Evolutionary conservation across 1,140 invertebrate genomes (phyloP).

Genomic region (Alviniconcha marisindica): DNA sequence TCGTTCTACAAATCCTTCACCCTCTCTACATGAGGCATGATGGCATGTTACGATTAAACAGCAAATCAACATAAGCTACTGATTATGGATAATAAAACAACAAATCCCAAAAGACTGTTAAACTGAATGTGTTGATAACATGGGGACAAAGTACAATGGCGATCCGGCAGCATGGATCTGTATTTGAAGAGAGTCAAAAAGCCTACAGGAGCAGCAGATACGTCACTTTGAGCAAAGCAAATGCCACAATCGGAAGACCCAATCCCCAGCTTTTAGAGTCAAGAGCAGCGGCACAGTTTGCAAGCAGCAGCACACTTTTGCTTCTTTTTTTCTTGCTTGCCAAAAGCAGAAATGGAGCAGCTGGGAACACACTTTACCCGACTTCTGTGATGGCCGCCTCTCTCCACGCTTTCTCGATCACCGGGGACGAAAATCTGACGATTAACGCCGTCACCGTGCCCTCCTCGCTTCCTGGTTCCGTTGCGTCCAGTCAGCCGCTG

Average conservation of each 20-base stretch:
- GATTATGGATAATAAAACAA: no score
- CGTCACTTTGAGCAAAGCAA: neutral
- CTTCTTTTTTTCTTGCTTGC: no score
- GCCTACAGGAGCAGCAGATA: no score
- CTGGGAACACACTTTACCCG: conserved; percentile 23
- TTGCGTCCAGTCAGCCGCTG: neutral
- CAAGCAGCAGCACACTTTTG: neutral
- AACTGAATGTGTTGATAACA: no score
- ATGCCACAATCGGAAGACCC: conserved; percentile 1
- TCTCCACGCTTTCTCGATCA: neutral
- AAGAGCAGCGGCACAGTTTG: neutral
- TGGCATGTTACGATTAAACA: no score
- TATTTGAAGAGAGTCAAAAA: no score
- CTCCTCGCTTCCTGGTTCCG: neutral
- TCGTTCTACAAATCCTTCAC: no score
- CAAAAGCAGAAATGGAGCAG: conserved; percentile 9
- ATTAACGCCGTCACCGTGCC: neutral
- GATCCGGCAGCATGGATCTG: no score
- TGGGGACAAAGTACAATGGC: no score
- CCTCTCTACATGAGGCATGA: no score
- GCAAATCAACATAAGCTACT: no score
- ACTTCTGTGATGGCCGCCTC: neutral
- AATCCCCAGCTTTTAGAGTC: neutral
- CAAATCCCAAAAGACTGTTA: no score
- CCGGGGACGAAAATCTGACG: neutral